These are phyloP conservation scores for Sylvilagus floridanus DNA, from an alignment of 2,797 vertebrate species.

Conservation along the genomic window DNA sequence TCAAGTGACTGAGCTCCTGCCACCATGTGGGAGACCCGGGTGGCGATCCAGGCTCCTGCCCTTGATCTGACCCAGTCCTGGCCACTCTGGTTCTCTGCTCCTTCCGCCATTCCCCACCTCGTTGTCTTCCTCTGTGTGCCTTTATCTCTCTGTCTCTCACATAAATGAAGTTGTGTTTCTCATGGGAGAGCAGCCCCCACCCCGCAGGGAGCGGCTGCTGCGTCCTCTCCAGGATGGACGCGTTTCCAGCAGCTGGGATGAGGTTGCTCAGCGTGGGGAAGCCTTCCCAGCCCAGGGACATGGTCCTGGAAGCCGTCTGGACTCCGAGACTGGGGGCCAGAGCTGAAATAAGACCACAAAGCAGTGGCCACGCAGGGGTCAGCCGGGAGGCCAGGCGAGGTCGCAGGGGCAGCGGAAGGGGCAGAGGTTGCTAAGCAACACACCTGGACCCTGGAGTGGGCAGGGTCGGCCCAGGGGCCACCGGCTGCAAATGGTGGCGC, in stretches of 20 bases:
- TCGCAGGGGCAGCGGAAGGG: not conserved
- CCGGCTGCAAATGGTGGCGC: not conserved
- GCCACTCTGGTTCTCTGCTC: no score
- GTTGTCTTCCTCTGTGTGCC: no score
- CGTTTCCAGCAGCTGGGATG: not conserved
- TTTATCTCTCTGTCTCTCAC: no score
- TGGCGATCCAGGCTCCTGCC: no score
- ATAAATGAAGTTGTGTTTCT: no score
- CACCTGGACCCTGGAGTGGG: not conserved
- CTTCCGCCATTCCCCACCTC: no score
- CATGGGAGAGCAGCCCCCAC: no score
- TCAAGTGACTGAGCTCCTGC: no score
- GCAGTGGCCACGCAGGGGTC: not conserved
- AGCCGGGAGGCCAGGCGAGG: not conserved
- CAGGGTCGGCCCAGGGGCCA: not conserved
- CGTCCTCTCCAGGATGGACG: no score
- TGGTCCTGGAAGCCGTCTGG: not conserved
- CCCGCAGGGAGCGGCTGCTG: no score
- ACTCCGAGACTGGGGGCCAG: not conserved
- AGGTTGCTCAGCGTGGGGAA: not conserved
- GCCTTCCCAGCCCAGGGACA: not conserved
- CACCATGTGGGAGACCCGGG: no score
- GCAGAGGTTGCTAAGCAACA: slow-evolving; percentile 29
- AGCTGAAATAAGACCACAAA: not conserved
- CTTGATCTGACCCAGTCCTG: no score